Evolutionary conservation across 2,888 invertebrate genomes (phyloP), one percentile per base, ranked within the genome.

Genomic region (Pristionchus fissidentatus): DNA sequence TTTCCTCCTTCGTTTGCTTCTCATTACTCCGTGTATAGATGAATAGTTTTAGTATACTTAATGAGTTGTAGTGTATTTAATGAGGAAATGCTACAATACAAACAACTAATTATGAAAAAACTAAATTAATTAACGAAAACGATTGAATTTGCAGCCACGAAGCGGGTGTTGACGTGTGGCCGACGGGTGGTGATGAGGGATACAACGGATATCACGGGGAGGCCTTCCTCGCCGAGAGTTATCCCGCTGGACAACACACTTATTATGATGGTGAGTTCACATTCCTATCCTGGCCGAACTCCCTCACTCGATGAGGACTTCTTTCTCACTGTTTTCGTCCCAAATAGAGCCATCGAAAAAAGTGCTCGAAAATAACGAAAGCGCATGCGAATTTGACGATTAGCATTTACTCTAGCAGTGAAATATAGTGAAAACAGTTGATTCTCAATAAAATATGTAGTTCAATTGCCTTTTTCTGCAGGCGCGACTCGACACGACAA

Each of bases 141-240:
- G 75, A 41, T 41, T n/a, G 19, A 49, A 32, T 77, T 84, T 86
- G 55, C 77, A 87, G 87, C 46, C 83, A 86, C 52, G 87, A 86
- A 49, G 85, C 87, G 5, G 84, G 84, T 22, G 66, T 83, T 29
- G 87, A 87, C 77, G 84, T 83, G n/a, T 87, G 87, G 87, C 81
- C 85, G 22, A 73, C 83, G 29, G 70, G 77, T 26, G 70, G 77
- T 26, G 79, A 83, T 38, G 84, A 85, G 62, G 83, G 84, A 13
- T 85, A 85, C 77, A 84, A 86, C 77, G 84, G 85, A n/a, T 82
- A 84, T 49, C 78, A 85, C 26, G 87, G 70, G 15, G 82, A 82
- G n/a, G 41, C 49, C 19, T 82, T 35, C 70, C 66, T 52, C 52
- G 62, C 43, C 19, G 62, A 81, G 62, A 13, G 15, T 7, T 70